A percentile compares a stretch with the other conserved stretches of the same genome.
Conservation (phyloP, 2,113 vertebrate species). For the Epinephelus lanceolatus region DNA sequence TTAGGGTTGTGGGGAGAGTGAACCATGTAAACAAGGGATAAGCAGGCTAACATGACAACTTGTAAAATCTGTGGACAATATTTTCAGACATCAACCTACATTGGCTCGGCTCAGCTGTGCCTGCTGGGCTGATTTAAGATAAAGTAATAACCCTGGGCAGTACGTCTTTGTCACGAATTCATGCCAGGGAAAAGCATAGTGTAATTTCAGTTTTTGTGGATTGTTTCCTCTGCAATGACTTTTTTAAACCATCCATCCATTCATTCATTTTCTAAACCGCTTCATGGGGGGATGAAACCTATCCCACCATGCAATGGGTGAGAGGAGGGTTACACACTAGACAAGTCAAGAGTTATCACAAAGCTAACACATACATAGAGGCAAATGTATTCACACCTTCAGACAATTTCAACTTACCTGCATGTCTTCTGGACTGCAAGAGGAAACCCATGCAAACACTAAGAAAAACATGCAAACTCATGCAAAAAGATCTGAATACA, state of each 20-base stretch:
- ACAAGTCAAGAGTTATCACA: background rate
- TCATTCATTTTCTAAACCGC: conserved; percentile 19
- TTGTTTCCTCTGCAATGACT: conserved; percentile 4
- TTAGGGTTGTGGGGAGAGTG: conserved; percentile 14
- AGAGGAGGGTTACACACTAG: background rate
- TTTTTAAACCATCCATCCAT: conserved; percentile 1
- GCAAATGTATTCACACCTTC: background rate
- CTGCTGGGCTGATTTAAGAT: conserved; percentile 35
- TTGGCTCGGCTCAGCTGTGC: conserved; percentile 29
- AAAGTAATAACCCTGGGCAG: conserved; percentile 35
- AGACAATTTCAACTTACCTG: background rate
- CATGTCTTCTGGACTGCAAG: background rate
- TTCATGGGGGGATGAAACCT: background rate
- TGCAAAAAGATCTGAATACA: background rate
- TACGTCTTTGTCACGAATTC: conserved; percentile 23
- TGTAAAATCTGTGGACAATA: conserved; percentile 33
- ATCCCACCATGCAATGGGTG: background rate
- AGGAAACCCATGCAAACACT: background rate
- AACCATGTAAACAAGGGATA: conserved; percentile 37
- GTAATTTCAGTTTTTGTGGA: conserved; percentile 12
- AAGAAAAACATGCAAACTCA: background rate
- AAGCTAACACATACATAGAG: background rate
- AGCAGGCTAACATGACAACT: conserved; percentile 14
- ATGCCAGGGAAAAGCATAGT: background rate
- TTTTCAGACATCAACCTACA: conserved; percentile 28